Percentiles rank a stretch among this genome's conserved stretches.
Evolutionary conservation across 2,113 vertebrate genomes (phyloP).

Genomic region (Mystacornis crossleyi): DNA sequence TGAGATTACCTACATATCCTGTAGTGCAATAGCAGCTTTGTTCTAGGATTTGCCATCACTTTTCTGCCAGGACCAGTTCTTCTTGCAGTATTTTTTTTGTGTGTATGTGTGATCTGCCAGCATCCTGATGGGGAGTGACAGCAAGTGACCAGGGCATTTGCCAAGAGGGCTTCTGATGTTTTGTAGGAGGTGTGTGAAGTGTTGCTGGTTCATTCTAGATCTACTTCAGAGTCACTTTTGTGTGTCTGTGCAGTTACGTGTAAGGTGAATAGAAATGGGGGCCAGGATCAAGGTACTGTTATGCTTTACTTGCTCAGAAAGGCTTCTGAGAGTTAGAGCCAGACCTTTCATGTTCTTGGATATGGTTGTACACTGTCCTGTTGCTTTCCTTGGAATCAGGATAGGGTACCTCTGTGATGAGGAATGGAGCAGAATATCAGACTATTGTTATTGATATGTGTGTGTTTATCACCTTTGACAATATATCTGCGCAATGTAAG

Average conservation of each 20-base stretch:
- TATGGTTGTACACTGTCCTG: fast-evolving
- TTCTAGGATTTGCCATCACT: not conserved
- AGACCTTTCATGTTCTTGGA: not conserved
- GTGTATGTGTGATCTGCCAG: not conserved
- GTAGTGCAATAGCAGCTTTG: not conserved
- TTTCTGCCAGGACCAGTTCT: not conserved
- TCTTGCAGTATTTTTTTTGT: not conserved
- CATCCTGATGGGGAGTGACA: not conserved
- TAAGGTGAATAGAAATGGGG: not conserved
- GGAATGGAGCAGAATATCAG: not conserved
- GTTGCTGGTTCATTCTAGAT: not conserved
- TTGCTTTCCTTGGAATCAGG: not conserved
- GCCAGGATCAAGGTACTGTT: not conserved
- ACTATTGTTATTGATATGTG: not conserved
- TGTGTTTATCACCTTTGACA: not conserved
- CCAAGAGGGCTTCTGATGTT: not conserved
- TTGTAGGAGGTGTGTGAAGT: not conserved
- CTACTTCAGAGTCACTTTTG: not conserved
- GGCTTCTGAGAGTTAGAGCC: not conserved
- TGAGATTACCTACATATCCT: not conserved
- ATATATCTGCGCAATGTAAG: not conserved
- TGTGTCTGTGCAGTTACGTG: not conserved
- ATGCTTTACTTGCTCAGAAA: not conserved
- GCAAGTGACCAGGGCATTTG: not conserved
- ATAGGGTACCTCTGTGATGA: not conserved